phyloP scores from a whole-genome alignment of 2,113 vertebrate genomes.

The Melanerpes aurifrons region DNA sequence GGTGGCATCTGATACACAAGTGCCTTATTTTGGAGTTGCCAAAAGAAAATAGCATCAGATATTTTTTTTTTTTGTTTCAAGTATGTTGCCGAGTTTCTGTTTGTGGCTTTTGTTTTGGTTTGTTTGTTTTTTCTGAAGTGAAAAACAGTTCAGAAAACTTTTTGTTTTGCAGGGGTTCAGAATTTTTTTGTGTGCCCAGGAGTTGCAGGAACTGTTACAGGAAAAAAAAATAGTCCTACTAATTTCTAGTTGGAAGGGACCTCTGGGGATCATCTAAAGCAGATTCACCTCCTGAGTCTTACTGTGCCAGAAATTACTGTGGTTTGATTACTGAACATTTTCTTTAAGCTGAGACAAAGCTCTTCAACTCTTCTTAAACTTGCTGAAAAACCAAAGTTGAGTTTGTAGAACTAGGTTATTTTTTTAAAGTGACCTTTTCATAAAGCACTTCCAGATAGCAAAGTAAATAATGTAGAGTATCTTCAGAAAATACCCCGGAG shows the following conservation, averaged over 20 bases:
- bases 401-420: not conserved
- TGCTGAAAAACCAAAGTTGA: not conserved
- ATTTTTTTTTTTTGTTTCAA: not conserved
- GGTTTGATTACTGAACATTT: not conserved
- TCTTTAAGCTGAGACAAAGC: not conserved
- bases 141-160: not conserved
- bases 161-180: not conserved
- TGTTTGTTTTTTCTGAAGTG: not conserved
- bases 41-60: not conserved
- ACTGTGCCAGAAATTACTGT: not conserved
- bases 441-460: not conserved
- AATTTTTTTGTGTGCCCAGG: not conserved
- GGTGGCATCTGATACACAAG: not conserved
- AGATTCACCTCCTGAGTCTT: not conserved
- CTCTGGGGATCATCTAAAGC: no score
- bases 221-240: not conserved
- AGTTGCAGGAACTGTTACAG: not conserved
- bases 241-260: no score
- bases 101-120: not conserved
- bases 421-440: not conserved
- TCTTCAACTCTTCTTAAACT: not conserved
- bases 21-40: not conserved
- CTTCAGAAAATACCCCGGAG: not conserved
- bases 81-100: not conserved
- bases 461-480: not conserved